A percentile compares a stretch with the other conserved stretches of the same genome.
phyloP scores from a whole-genome alignment of 2,888 invertebrate genomes.

The Sphinx pinastri region DNA sequence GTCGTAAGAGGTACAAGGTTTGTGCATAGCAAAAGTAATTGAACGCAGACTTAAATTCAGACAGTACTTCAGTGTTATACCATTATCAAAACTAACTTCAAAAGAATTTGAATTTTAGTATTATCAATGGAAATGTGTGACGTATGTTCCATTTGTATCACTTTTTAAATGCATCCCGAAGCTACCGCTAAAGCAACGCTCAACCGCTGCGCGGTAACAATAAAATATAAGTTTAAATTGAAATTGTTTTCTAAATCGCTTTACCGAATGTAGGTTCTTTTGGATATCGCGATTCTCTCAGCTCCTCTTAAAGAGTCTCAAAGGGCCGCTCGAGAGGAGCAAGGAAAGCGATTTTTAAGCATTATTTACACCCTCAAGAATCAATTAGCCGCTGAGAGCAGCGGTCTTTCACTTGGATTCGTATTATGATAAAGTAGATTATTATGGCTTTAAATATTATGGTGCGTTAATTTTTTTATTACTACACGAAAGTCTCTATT shows the following conservation, averaged over 20 bases:
- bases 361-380: conserved; percentile 61
- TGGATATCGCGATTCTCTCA: conserved; percentile 39
- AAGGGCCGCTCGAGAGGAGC: conserved; percentile 50
- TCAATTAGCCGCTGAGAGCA: conserved; percentile 52
- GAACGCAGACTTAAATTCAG: too few species aligned
- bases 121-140: background rate
- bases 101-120: background rate
- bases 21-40: too few species aligned
- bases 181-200: background rate
- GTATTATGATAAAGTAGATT: background rate
- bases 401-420: conserved; percentile 33
- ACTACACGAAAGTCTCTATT: too few species aligned
- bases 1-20: too few species aligned
- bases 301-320: conserved; percentile 53
- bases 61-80: too few species aligned
- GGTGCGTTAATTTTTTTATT: too few species aligned
- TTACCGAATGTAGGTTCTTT: conserved; percentile 27
- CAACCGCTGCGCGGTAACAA: background rate
- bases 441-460: background rate
- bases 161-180: conserved; percentile 16
- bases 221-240: conserved; percentile 20
- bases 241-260: conserved; percentile 17
- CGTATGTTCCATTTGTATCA: background rate
- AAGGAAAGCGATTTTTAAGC: conserved; percentile 68
- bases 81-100: background rate